phyloP scores from a whole-genome alignment of 2,113 vertebrate genomes.

The Thermophis baileyi region DNA sequence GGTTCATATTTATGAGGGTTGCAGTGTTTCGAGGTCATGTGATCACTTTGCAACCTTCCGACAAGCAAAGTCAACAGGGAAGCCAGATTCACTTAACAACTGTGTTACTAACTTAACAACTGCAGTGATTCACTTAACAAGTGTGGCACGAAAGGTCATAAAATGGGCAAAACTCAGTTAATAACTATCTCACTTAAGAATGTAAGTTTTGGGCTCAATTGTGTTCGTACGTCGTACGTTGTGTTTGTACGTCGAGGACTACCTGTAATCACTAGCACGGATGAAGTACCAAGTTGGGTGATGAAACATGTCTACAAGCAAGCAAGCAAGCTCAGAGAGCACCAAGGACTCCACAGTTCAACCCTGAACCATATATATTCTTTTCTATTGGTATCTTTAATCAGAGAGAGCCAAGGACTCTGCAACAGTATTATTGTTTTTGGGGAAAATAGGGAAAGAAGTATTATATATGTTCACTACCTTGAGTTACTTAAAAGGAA shows the following conservation, averaged over 20 bases:
- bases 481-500: no score
- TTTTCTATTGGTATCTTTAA: no score
- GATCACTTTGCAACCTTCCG: not conserved
- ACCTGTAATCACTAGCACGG: not conserved
- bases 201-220: not conserved
- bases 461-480: no score
- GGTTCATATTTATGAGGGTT: not conserved
- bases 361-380: not conserved
- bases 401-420: no score
- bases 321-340: not conserved
- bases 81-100: not conserved
- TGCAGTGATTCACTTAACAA: not conserved
- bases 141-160: not conserved
- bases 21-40: not conserved
- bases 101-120: not conserved
- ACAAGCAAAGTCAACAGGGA: not conserved
- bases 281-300: not conserved
- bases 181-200: not conserved
- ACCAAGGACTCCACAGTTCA: not conserved
- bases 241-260: not conserved
- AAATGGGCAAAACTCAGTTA: not conserved
- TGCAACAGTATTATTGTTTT: no score
- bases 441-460: no score
- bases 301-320: not conserved
- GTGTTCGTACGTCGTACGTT: rapidly evolving